phyloP scores from a whole-genome alignment of 2,888 invertebrate genomes.

The Diogma glabrata region DNA sequence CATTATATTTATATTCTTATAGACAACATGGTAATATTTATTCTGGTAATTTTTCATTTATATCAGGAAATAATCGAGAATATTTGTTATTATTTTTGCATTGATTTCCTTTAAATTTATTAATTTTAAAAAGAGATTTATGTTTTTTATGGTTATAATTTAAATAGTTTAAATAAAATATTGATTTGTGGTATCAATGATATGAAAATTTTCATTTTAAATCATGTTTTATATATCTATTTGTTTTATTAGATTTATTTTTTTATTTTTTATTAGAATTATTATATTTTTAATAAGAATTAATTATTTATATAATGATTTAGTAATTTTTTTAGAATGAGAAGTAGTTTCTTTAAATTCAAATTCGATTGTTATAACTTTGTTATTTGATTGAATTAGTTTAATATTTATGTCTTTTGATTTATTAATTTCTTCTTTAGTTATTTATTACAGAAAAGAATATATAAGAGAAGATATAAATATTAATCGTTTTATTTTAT shows the following conservation, averaged over 20 bases:
- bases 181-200: constrained; percentile 55
- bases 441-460: constrained; percentile 49
- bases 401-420: constrained; percentile 52
- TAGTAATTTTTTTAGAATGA: constrained; percentile 42
- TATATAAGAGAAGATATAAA: constrained; percentile 49
- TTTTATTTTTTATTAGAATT: constrained; percentile 39
- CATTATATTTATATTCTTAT: constrained; percentile 50
- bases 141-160: constrained; percentile 42
- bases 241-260: constrained; percentile 42
- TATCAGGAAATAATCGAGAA: constrained; percentile 40
- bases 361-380: constrained; percentile 38
- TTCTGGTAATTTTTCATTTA: constrained; percentile 41
- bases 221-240: constrained; percentile 40
- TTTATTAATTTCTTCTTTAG: constrained; percentile 52
- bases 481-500: constrained; percentile 51
- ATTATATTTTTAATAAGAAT: constrained; percentile 30
- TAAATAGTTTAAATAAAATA: constrained; percentile 56
- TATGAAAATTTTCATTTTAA: constrained; percentile 41
- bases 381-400: constrained; percentile 53
- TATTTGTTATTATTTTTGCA: constrained; percentile 49
- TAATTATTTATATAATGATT: constrained; percentile 40
- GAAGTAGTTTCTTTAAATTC: constrained; percentile 43
- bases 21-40: constrained; percentile 47
- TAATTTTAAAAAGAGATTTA: constrained; percentile 44
- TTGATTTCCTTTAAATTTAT: constrained; percentile 51